These are phyloP conservation scores for Willisornis vidua DNA, from an alignment of 2,113 vertebrate species.

Conservation along the genomic window DNA sequence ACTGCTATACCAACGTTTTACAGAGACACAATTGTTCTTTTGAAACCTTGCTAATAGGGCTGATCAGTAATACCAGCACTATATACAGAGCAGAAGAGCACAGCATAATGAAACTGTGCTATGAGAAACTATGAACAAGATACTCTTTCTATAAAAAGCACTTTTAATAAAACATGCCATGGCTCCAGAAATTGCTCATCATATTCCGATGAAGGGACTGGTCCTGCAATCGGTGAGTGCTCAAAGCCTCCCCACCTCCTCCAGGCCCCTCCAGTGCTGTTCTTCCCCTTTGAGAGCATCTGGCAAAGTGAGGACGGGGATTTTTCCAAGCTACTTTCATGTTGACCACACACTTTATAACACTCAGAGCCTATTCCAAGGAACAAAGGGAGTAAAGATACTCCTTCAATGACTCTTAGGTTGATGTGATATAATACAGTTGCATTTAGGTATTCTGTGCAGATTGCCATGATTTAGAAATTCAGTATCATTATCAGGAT, in stretches of 20 bases:
- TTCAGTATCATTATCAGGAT: background rate
- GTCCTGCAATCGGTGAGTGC: background rate
- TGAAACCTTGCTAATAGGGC: slow-evolving; percentile 21
- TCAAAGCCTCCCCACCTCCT: background rate
- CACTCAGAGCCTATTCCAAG: background rate
- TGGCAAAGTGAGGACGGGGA: background rate
- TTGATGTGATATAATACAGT: background rate
- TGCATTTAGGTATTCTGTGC: background rate
- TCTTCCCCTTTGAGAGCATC: background rate
- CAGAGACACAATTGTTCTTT: slow-evolving; percentile 55
- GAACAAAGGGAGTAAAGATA: background rate
- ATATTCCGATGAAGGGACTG: background rate
- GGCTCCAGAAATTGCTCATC: slow-evolving; percentile 31
- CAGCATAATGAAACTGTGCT: background rate
- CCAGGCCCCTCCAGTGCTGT: background rate
- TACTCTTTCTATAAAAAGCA: slow-evolving; percentile 25
- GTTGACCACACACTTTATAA: background rate
- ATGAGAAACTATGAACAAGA: slow-evolving; percentile 5
- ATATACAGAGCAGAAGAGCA: slow-evolving; percentile 1
- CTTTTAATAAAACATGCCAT: slow-evolving; percentile 55
- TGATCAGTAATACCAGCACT: slow-evolving; percentile 45
- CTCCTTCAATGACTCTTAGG: background rate
- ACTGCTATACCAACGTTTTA: slow-evolving; percentile 32
- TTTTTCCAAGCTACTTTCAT: slow-evolving; percentile 28
- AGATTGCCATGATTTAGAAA: background rate